Base-by-base conservation (phyloP, 2,797 vertebrate species). In the Psittacula echo region DNA sequence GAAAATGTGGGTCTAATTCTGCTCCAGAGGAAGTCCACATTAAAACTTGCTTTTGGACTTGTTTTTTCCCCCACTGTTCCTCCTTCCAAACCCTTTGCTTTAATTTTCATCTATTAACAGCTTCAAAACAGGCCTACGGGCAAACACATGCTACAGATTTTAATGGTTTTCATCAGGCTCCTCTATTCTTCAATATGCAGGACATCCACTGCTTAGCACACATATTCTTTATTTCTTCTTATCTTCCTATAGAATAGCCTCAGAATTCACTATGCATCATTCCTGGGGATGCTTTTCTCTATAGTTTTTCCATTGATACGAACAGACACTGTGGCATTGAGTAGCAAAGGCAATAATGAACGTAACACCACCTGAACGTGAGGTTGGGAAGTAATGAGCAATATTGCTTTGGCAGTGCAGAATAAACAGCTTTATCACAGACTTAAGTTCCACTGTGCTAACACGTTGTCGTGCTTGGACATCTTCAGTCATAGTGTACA, bases 331-430 rank as follows among this genome's bases (percentile, higher is more conserved):
- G 0, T 48, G 23, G 19, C 14, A 24, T 11, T 75, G 75, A 65
- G 51, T 37, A 66, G 19, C 58, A 62, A 53, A 93, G 39, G 19
- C 53, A 80, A 4, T 54, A 70, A 78, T 9, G 30, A 88, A 34
- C n/a, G 19, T 53, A 27, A 53, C 29, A 23, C 54, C 42, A 34
- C 20, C 71, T 80, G 42, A 42, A 39, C 2, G 1, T 22, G 73
- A 65, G 53, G 13, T 7, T 54, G 24, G 56, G 44, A 58, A 29
- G 8, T 61, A 61, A 53, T 2, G 1, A 0, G 1, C 11, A 11
- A 7, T 14, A 18, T 54, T 0, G 0, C 48, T 71, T 73, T 60
- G 41, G 30, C 68, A 87, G 60, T 27, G 32, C 56, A 5, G 1
- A 71, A 29, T 75, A 79, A 70, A 21, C 2, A 2, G 18, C 32